Percentiles rank a stretch among this genome's conserved stretches.
Conservation (phyloP, 2,113 vertebrate genomes). For the Odocoileus virginianus region DNA sequence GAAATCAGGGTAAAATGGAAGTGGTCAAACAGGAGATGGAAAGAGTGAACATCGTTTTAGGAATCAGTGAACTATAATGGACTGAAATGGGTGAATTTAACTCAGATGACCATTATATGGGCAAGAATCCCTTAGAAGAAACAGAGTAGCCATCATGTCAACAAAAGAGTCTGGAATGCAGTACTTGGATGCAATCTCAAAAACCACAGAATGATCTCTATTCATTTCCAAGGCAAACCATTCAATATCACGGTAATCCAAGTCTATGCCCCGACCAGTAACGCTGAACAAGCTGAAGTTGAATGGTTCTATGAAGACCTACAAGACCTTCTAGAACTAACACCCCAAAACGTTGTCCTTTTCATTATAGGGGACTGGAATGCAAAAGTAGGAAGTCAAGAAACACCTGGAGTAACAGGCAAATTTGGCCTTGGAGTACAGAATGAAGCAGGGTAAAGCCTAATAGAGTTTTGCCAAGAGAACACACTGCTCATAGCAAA, state of each 20-base stretch:
- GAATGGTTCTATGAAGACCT: not conserved
- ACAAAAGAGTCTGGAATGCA: not conserved
- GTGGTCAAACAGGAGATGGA: not conserved
- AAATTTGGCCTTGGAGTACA: not conserved
- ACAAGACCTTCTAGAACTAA: not conserved
- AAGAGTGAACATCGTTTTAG: not conserved
- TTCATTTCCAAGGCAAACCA: not conserved
- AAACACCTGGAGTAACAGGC: not conserved
- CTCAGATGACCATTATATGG: not conserved
- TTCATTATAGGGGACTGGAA: not conserved
- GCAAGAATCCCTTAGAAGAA: not conserved
- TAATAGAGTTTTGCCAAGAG: not conserved
- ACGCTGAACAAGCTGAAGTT: not conserved
- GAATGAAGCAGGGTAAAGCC: not conserved
- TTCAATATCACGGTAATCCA: not conserved
- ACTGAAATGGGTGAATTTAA: not conserved
- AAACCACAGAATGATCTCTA: not conserved
- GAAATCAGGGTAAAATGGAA: not conserved
- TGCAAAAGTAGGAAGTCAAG: not conserved
- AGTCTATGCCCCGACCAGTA: accelerated
- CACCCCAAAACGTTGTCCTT: not conserved
- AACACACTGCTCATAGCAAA: not conserved
- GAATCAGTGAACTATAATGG: not conserved
- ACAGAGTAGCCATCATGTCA: not conserved
- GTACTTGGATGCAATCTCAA: not conserved